Percentiles rank a stretch among this genome's conserved stretches.
phyloP scores from a whole-genome alignment of 2,113 vertebrate genomes.

The Dasyurus viverrinus region DNA sequence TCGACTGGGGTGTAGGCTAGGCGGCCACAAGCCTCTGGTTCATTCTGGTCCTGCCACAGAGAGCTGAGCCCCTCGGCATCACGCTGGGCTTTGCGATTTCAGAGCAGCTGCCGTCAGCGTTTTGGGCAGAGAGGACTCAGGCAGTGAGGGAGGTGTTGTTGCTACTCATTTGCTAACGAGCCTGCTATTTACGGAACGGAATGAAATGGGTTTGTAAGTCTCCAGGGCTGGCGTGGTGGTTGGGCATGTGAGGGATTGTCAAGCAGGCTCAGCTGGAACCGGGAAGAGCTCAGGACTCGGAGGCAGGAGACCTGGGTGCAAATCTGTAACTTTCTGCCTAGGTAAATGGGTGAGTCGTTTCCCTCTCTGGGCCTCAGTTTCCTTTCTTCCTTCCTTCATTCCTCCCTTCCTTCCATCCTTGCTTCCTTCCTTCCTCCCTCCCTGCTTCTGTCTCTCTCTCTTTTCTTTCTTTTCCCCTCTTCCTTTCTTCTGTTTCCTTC shows the following conservation, averaged over 20 bases:
- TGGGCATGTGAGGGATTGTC: background rate
- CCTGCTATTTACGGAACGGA: constrained; percentile 75
- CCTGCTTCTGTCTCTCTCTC: too few relatives aligned
- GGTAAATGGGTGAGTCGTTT: background rate
- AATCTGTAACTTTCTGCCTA: background rate
- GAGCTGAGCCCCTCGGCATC: constrained; percentile 73
- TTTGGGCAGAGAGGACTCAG: constrained; percentile 63
- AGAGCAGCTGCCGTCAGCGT: constrained; percentile 69
- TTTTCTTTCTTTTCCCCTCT: too few relatives aligned
- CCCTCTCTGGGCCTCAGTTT: background rate
- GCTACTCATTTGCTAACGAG: constrained; percentile 75
- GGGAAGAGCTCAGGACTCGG: too few relatives aligned
- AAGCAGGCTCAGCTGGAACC: background rate
- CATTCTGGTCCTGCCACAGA: constrained; percentile 67
- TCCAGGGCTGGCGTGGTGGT: background rate
- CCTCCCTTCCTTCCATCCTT: too few relatives aligned
- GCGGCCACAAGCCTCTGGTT: constrained; percentile 36
- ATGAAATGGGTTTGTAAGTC: constrained; percentile 43
- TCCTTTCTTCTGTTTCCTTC: too few relatives aligned
- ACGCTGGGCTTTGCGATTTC: background rate
- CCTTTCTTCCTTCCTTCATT: background rate
- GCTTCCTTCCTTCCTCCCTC: too few relatives aligned
- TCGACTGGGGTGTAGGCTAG: background rate
- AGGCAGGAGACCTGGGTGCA: background rate
- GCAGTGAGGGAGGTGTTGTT: constrained; percentile 78